Evolutionary conservation across 1,140 invertebrate genomes (phyloP), one percentile per base, ranked within the genome.

Genomic region (Drosophila nannoptera): DNA sequence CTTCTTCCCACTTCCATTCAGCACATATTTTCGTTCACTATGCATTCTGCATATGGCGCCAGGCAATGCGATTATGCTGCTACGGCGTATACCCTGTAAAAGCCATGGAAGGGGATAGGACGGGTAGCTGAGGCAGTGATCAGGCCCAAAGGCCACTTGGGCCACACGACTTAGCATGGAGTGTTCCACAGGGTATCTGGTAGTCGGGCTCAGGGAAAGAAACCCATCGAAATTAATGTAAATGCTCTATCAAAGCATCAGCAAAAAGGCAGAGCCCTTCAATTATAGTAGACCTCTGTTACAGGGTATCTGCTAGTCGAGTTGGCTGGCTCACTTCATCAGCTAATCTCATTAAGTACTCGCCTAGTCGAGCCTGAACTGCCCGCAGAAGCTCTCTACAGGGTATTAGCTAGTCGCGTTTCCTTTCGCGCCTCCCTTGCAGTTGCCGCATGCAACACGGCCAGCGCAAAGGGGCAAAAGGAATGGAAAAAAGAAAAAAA

Each of bases 11-110:
- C 22, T 22, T 22, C 3, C 3, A 3, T 22, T 22, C 40, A 14
- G 12, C 40, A 43, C 40, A 43, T 53, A 38, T 48, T 22, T 46
- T 59, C 14, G 9, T 43, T 33, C n/a, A 54, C 53, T 65, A 11
- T 65, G 67, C 68, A 52, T 59, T 43, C 63, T 61, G 77, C 77
- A 81, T 78, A 81, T 81, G 52, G 8, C 16, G 45, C 36, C 14
- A 6, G 16, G 32, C 31, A 12, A 55, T 55, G 48, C 9, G 29
- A 38, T 46, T 64, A 48, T 55, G 55, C 36, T 43, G 7, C 14
- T 6, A n/a, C 12, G 35, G 36, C 0, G 7, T 11, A 58, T 69
- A 69, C 67, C 67, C 67, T 69, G 53, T 46, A 53, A 11, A 1
- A 1, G 1, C 11, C 7, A 2, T 2, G 7, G n/a, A 3, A 46